Base-by-base conservation (phyloP, 2,888 invertebrate species). In the Adela reaumurella region DNA sequence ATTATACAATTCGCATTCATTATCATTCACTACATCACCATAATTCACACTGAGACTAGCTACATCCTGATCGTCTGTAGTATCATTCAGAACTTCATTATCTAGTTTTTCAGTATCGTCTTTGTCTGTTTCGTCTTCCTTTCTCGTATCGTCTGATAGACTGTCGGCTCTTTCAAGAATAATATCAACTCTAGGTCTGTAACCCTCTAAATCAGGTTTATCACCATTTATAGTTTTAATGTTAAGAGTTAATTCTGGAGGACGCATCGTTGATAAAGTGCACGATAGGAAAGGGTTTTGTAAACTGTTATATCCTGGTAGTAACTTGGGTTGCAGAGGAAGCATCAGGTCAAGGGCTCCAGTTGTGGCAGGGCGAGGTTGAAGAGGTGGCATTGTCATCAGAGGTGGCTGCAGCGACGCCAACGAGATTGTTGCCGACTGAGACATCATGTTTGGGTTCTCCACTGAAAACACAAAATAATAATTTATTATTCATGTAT, bases 251-350 rank as follows among this genome's bases (percentile, higher is more conserved):
- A 35, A 3, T 35, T 70, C 77, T 51, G 73, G 79, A 52, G 77
- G 74, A 59, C 78, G 57, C 17, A 78, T 77, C 19, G 78, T 78
- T 1, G 82, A 82, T 1, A 81, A 64, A 51, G 79, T 81, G 57
- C 76, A 83, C 53, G 82, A 72, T 35, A 74, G 62, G 59, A 70
- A 78, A 50, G 74, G 71, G 14, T 77, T 66, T 52, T 81, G 78
- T 0, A 76, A 67, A 60, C 79, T 78, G 60, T 79, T 78, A 64
- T 82, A 82, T 28, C 78, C 80, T 44, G 83, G 83, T 57, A 87
- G 72, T 54, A 87, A 70, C 61, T 85, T 86, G 52, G 89, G 88
- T 81, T 89, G 89, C 50, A 89, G 68, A 51, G 88, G 88, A 60
- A 89, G 77, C 70, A 87, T 82, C 55, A 86, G 83, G 60, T 86